Conservation (phyloP, 2,888 invertebrate species). For the Psococerastis gibbosa region DNA sequence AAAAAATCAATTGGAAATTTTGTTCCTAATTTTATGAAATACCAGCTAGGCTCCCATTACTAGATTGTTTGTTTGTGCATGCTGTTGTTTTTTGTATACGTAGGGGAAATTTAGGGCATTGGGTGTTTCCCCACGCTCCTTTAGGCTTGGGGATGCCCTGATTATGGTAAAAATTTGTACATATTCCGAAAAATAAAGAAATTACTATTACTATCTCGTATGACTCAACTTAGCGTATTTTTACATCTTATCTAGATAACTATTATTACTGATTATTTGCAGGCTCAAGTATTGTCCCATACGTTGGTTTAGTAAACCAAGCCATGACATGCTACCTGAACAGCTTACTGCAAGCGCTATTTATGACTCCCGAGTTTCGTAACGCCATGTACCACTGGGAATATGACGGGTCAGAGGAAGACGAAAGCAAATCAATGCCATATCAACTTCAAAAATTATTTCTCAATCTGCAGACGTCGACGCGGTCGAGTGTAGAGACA, state of each 20-base stretch:
- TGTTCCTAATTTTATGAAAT: too few species aligned
- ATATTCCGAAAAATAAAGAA: too few species aligned
- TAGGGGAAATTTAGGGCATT: too few species aligned
- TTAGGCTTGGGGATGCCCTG: too few species aligned
- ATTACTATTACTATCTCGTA: too few species aligned
- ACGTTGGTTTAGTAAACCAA: conserved; percentile 70
- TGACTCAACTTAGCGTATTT: not conserved
- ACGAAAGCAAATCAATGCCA: conserved; percentile 56
- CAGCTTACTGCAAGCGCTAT: conserved; percentile 69
- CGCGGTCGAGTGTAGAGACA: conserved; percentile 61
- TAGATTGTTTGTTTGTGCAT: too few species aligned
- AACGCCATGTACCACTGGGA: conserved; percentile 75
- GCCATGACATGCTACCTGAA: conserved; percentile 88
- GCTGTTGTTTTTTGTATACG: too few species aligned
- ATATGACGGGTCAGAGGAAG: conserved; percentile 42
- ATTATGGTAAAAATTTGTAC: too few species aligned
- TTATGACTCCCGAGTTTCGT: conserved; percentile 82
- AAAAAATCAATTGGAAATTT: too few species aligned
- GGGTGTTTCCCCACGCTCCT: too few species aligned
- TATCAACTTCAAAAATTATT: conserved; percentile 74
- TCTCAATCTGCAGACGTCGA: conserved; percentile 60
- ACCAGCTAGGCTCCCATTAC: too few species aligned
- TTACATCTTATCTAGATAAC: conserved; percentile 5
- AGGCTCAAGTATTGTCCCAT: conserved; percentile 25
- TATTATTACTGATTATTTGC: conserved; percentile 14